Percentiles rank a stretch among this genome's conserved stretches.
Evolutionary conservation across 2,113 vertebrate genomes (phyloP).

Genomic region (Brienomyrus longianalis): DNA sequence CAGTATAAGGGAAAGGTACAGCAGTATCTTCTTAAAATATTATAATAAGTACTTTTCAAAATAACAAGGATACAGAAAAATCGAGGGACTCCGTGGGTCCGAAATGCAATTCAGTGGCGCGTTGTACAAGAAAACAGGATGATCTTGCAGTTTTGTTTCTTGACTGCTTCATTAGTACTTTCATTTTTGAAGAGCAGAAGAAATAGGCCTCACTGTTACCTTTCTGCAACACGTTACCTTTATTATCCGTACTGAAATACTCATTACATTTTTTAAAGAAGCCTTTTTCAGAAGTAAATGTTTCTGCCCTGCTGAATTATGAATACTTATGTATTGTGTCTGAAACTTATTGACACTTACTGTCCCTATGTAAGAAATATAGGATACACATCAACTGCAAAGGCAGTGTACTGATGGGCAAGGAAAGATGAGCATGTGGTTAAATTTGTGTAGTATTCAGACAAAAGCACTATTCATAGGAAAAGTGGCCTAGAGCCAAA

Average conservation of each 20-base stretch:
- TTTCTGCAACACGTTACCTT: neutral
- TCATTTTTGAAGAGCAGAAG: neutral
- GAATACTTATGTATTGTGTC: neutral
- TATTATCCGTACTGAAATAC: neutral
- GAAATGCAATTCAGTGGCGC: neutral
- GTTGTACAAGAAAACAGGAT: neutral
- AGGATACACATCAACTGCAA: neutral
- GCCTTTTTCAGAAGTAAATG: neutral
- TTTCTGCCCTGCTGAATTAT: neutral
- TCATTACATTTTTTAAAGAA: neutral
- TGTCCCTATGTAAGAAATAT: neutral
- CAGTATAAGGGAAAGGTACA: neutral
- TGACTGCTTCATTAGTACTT: neutral
- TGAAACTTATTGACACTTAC: neutral
- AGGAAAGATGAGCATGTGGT: slow-evolving; percentile 26
- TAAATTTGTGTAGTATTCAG: slow-evolving; percentile 29
- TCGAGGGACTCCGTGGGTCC: neutral
- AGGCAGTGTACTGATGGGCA: neutral
- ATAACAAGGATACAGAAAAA: neutral
- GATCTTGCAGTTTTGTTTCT: neutral
- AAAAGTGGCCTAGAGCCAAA: slow-evolving; percentile 31
- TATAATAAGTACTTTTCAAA: neutral
- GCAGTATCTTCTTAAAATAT: neutral
- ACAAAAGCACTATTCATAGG: slow-evolving; percentile 38
- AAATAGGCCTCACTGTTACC: neutral